Evolutionary conservation across 2,113 vertebrate genomes (phyloP), one percentile per base, ranked within the genome.

Genomic region (Chloroceryle aenea): DNA sequence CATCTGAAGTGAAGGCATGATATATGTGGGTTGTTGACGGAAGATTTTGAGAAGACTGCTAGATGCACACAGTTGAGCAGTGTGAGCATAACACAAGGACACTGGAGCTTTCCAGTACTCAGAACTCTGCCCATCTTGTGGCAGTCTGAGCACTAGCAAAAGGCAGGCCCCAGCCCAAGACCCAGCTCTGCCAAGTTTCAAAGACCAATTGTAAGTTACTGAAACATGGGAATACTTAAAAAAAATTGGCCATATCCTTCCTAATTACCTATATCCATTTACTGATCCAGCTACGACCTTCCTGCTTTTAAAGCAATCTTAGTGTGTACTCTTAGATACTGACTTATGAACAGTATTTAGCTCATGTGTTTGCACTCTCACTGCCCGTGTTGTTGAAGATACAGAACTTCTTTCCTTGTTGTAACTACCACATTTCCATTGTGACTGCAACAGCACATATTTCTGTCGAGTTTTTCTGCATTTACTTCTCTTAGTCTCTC

Each of bases 11-110:
- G 34, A 75, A 69, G 36, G 34, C 4, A 36, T 52, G 43, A 45
- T 55, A 43, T 9, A 6, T 32, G 34, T 38, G 30, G 4, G 14
- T 26, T 71, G 22, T 45, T 21, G 20, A 21, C n/a, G 30, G 50
- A 67, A 77, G 9, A 61, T 55, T 52, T 77, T 71, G 42, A 75
- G 56, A 78, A 55, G 29, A 32, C 12, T 52, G 4, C 20, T 17
- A 15, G 6, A 8, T 10, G 0, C 2, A 0, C 12, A 48, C 17
- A 4, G 4, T 32, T 83, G 63, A 77, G 8, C 6, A 42, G 36
- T 78, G 36, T 85, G 52, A 81, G 34, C 20, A 62, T 1, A 53
- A 14, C 21, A 48, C 15, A 67, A 50, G 38, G 26, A 21, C 25
- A 34, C 6, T 23, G 69, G 14, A 67, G 52, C 74, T 34, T 72